These are phyloP conservation scores for Coboldia fuscipes DNA, from an alignment of 1,140 invertebrate genomes.

Conservation along the genomic window DNA sequence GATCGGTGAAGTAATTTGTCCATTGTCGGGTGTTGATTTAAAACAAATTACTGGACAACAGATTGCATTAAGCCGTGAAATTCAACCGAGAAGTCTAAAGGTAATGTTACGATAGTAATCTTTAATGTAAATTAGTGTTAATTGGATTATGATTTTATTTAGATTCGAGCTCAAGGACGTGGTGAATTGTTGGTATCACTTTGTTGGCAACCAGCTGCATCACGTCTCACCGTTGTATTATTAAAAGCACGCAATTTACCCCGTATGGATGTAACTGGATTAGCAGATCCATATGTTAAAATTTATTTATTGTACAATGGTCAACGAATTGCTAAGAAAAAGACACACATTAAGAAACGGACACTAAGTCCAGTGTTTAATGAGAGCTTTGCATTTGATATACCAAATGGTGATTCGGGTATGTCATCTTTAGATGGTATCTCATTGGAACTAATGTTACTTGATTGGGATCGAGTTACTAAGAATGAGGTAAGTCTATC, in stretches of 20 bases:
- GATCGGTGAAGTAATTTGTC: constrained; percentile 88
- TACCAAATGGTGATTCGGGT: constrained; percentile 37
- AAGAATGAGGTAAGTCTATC: constrained; percentile 69
- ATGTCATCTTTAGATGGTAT: constrained; percentile 62
- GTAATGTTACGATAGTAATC: constrained; percentile 22
- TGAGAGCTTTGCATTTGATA: constrained; percentile 83
- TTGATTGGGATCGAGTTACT: constrained; percentile 94
- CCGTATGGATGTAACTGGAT: constrained; percentile 86
- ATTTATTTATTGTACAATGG: constrained; percentile 92
- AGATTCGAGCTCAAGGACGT: constrained; percentile 71
- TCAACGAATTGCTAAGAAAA: constrained; percentile 96
- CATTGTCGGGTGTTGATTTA: constrained; percentile 55
- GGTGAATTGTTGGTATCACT: constrained; percentile 80
- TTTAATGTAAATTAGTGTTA: constrained; percentile 1
- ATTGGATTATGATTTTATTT: constrained; percentile 7
- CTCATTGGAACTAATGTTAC: constrained; percentile 75
- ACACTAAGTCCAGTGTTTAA: constrained; percentile 97
- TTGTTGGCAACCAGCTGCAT: constrained; percentile 83
- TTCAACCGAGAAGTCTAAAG: constrained; percentile 69
- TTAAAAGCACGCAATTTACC: constrained; percentile 84
- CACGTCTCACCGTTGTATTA: constrained; percentile 72
- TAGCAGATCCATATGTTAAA: constrained; percentile 90
- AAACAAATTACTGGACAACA: constrained; percentile 58
- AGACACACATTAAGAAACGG: constrained; percentile 95
- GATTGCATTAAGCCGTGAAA: constrained; percentile 54